Conservation (phyloP, 2,888 invertebrate species). For the Drosophila borealis region DNA sequence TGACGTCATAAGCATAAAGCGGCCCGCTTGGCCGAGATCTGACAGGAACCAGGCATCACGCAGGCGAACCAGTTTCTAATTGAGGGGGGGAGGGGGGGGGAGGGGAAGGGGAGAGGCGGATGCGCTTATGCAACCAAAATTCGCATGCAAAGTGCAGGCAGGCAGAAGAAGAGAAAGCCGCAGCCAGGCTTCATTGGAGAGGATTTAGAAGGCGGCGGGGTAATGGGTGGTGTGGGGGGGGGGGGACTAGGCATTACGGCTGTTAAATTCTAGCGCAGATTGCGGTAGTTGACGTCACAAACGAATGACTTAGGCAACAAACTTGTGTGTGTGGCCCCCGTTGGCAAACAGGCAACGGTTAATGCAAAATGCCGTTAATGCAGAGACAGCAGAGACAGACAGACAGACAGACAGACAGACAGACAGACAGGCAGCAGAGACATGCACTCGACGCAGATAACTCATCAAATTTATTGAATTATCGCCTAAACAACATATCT, state of each 20-base stretch:
- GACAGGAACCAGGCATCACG: constrained; percentile 10
- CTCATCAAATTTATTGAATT: constrained; percentile 37
- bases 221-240: neutral
- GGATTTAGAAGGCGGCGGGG: neutral
- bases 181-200: constrained; percentile 1
- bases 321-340: constrained; percentile 38
- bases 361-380: constrained; percentile 49
- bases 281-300: constrained; percentile 77
- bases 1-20: constrained; percentile 42
- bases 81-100: neutral
- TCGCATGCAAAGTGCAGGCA: constrained; percentile 40
- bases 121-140: constrained; percentile 48
- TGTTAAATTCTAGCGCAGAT: constrained; percentile 70
- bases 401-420: constrained; percentile 2
- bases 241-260: constrained; percentile 11
- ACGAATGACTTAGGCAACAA: constrained; percentile 66
- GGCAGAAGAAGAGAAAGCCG: constrained; percentile 31
- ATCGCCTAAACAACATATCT: constrained; percentile 24
- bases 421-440: too few relatives aligned
- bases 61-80: constrained; percentile 31
- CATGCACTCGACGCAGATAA: too few relatives aligned
- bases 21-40: constrained; percentile 16
- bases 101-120: constrained; percentile 7
- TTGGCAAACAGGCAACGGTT: constrained; percentile 24
- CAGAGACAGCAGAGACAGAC: neutral